phyloP scores from a whole-genome alignment of 53 echinoderm and acorn worm genomes.

The Holothuria scabra region DNA sequence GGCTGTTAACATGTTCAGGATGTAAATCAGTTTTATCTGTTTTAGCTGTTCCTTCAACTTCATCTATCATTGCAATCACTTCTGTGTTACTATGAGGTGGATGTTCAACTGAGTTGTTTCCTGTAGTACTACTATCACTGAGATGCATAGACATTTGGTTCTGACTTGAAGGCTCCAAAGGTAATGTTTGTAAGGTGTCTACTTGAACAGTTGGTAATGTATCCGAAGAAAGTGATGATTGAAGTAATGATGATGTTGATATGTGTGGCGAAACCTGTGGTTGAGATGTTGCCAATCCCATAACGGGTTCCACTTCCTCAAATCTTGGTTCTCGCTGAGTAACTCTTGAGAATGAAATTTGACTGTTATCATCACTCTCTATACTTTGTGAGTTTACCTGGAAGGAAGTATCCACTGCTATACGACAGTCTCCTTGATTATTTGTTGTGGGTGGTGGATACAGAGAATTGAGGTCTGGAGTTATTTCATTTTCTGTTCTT shows the following conservation, averaged over 20 bases:
- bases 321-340: not conserved
- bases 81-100: not conserved
- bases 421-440: not conserved
- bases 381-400: not conserved
- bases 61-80: no score
- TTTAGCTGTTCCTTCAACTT: no score
- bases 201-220: constrained; percentile 11
- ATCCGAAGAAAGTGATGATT: not conserved
- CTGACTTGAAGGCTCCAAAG: not conserved
- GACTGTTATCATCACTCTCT: not conserved
- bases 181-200: constrained; percentile 2
- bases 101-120: not conserved
- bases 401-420: not conserved
- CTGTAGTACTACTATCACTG: not conserved
- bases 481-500: not conserved
- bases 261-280: not conserved
- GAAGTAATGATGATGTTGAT: not conserved
- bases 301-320: not conserved
- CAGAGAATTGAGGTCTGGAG: not conserved
- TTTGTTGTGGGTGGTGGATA: not conserved
- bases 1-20: no score
- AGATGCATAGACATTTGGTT: not conserved
- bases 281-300: no score
- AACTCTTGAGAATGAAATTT: no score
- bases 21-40: no score